phyloP scores from a whole-genome alignment of 2,797 vertebrate genomes.

The Lithobates pipiens region DNA sequence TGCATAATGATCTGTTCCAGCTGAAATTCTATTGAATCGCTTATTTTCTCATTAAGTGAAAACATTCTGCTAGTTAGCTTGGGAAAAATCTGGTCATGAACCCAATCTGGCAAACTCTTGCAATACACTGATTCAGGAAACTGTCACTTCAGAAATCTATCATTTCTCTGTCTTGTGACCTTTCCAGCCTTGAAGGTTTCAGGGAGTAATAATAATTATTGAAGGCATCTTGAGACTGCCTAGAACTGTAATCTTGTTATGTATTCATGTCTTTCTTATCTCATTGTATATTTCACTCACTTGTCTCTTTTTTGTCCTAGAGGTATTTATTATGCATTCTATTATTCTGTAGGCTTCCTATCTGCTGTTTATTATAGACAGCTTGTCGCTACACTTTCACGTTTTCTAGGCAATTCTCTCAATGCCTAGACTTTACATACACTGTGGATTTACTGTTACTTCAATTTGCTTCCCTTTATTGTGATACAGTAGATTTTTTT shows the following conservation, averaged over 20 bases:
- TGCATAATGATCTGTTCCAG: conserved; percentile 17
- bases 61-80: conserved; percentile 23
- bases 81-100: conserved; percentile 21
- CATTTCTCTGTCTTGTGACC: conserved; percentile 16
- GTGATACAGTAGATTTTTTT: conserved; percentile 12
- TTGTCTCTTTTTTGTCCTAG: conserved; percentile 27
- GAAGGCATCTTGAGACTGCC: conserved; percentile 1
- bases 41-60: conserved; percentile 45
- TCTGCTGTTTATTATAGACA: conserved; percentile 21
- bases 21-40: conserved; percentile 32
- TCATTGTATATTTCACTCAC: conserved; percentile 17
- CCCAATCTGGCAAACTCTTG: conserved; percentile 14
- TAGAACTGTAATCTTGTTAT: conserved; percentile 31
- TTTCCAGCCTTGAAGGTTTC: conserved; percentile 15
- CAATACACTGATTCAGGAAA: conserved; percentile 19
- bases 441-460: background rate
- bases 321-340: conserved; percentile 26
- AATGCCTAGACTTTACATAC: conserved; percentile 14
- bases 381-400: background rate
- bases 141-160: conserved; percentile 34
- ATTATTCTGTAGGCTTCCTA: conserved; percentile 8
- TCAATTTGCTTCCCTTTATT: background rate
- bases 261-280: conserved; percentile 30
- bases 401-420: conserved; percentile 9
- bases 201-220: conserved; percentile 37